Conservation (phyloP, 1,140 invertebrate species). For the Drosophila serrata region DNA sequence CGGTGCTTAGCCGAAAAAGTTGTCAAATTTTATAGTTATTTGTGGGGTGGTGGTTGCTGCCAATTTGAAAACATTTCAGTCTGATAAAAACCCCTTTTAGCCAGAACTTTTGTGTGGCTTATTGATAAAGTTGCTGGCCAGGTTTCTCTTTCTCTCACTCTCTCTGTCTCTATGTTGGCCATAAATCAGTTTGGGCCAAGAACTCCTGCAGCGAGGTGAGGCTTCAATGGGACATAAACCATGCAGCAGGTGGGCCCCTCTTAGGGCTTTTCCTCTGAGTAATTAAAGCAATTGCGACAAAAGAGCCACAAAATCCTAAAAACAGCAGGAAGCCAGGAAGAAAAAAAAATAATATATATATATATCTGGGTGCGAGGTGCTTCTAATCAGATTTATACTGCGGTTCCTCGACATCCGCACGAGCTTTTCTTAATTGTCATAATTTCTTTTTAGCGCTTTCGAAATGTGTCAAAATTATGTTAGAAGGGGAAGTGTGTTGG, state of each 20-base stretch:
- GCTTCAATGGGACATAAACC: conserved; percentile 40
- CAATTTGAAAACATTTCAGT: conserved; percentile 43
- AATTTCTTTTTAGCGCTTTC: conserved; percentile 65
- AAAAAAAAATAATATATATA: background rate
- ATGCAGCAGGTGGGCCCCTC: conserved; percentile 71
- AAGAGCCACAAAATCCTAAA: conserved; percentile 50
- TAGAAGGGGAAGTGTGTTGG: background rate
- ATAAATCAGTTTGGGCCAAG: conserved; percentile 51
- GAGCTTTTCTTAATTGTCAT: conserved; percentile 70
- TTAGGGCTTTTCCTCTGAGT: conserved; percentile 48
- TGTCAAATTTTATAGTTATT: conserved; percentile 77
- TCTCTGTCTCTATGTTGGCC: conserved; percentile 9
- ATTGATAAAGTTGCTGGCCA: conserved; percentile 64
- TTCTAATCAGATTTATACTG: conserved; percentile 68
- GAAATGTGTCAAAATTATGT: conserved; percentile 23
- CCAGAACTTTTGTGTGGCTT: conserved; percentile 50
- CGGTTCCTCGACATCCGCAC: conserved; percentile 43
- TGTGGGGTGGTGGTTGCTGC: conserved; percentile 27
- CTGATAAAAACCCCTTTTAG: conserved; percentile 33
- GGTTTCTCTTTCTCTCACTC: background rate
- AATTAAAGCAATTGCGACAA: conserved; percentile 75
- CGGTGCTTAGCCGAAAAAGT: conserved; percentile 36
- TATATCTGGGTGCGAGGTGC: background rate
- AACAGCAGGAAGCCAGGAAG: conserved; percentile 25
- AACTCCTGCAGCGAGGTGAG: conserved; percentile 31